These are phyloP conservation scores for Nibea coibor DNA, from an alignment of 2,113 vertebrate species.

Conservation along the genomic window DNA sequence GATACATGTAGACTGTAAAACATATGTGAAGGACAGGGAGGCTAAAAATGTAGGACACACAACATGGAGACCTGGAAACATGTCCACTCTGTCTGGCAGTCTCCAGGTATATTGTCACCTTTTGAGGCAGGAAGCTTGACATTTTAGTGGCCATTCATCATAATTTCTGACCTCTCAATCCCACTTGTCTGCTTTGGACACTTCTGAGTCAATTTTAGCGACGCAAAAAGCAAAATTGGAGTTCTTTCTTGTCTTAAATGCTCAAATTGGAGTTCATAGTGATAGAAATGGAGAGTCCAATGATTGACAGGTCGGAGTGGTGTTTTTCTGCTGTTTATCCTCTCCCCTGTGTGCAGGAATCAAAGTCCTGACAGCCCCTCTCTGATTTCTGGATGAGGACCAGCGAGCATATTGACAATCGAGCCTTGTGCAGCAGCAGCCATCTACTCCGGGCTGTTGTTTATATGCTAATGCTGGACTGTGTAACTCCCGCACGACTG, in stretches of 20 bases:
- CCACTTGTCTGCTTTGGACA: constrained; percentile 18
- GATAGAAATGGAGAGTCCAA: constrained; percentile 36
- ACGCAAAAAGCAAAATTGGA: constrained; percentile 24
- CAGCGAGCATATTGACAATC: constrained; percentile 72
- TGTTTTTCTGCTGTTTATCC: constrained; percentile 74
- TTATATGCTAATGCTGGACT: constrained; percentile 74
- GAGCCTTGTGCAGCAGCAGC: constrained; percentile 43
- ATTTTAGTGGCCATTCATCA: constrained; percentile 18
- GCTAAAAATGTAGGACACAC: not conserved
- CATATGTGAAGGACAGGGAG: not conserved
- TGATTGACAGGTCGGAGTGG: constrained; percentile 59
- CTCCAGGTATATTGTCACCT: not conserved
- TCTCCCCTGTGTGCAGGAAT: constrained; percentile 62
- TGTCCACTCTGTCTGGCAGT: not conserved
- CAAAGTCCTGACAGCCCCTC: constrained; percentile 68
- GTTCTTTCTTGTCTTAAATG: constrained; percentile 22
- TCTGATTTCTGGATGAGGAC: constrained; percentile 76
- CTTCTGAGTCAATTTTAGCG: constrained; percentile 27
- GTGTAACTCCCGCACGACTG: constrained; percentile 9
- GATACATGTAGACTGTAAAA: not conserved
- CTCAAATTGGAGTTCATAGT: constrained; percentile 41
- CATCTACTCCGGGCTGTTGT: constrained; percentile 56
- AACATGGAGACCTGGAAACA: not conserved
- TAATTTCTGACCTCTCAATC: constrained; percentile 21
- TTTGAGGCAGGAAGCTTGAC: constrained; percentile 20